phyloP scores from a whole-genome alignment of 2,797 vertebrate genomes.

The Capromys pilorides region DNA sequence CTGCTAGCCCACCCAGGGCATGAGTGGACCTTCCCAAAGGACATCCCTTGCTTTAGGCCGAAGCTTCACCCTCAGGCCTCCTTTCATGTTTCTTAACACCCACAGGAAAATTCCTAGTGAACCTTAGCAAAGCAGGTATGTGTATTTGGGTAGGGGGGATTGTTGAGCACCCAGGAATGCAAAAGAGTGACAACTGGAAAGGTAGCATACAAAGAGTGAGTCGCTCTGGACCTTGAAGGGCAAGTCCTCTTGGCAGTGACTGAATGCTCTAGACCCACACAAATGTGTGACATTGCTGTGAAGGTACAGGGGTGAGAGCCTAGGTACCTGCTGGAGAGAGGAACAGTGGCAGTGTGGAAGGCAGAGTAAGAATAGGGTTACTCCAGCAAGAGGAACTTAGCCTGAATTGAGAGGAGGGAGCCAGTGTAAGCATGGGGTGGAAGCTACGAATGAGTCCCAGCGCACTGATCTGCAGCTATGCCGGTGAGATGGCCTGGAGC shows the following conservation, averaged over 20 bases:
- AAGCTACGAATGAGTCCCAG: not conserved
- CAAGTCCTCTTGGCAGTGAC: not conserved
- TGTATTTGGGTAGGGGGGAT: not conserved
- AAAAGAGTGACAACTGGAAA: not conserved
- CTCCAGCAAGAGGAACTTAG: not conserved
- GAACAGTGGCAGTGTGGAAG: not conserved
- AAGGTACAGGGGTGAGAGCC: not conserved
- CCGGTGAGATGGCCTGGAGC: not conserved
- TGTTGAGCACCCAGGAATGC: not conserved
- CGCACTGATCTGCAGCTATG: not conserved
- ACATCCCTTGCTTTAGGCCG: not conserved
- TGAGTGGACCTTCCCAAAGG: not conserved
- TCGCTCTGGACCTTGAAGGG: not conserved
- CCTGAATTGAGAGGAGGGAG: not conserved
- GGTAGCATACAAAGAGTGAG: not conserved
- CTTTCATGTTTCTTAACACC: not conserved
- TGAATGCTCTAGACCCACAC: not conserved
- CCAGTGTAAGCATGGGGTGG: too few species aligned
- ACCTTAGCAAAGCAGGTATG: not conserved
- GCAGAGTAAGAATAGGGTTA: not conserved
- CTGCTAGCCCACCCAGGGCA: too few species aligned
- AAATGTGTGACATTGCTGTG: not conserved
- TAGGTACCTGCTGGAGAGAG: not conserved
- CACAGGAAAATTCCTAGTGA: not conserved
- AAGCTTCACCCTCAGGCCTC: not conserved